Evolutionary conservation across 53 echinoderm and acorn worm species (phyloP), one percentile per base, ranked within the genome.

Genomic region (Patiria pectinifera): DNA sequence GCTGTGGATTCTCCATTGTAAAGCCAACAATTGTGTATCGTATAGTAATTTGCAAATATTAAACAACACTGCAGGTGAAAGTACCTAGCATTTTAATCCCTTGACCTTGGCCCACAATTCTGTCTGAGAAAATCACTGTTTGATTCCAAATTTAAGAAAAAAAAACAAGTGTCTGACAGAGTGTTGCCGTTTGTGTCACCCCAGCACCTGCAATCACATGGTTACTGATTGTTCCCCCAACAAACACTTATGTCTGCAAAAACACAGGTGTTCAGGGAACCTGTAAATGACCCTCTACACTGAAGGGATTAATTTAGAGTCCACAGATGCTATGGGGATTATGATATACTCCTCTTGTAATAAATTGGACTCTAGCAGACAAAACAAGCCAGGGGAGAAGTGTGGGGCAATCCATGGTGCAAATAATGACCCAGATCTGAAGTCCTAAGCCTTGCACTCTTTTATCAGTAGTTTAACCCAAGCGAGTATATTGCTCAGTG

Each of bases 321-420:
- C 80, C 80, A 46, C 80, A 79, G 80, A 79, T 79, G 80, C 43
- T 79, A 18, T 45, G 14, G 80, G 47, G 47, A 79, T 79, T 79
- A 15, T 79, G 80, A 79, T 79, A 79, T 46, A 79, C 48, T 74
- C 24, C 15, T 47, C 80, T 79, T 79, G 80, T 79, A 76, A 35
- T 25, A 12, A 22, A 74, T 4, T 22, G 22, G 22, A 79, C 47
- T 25, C 45, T 76, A n/a, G 11, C 80, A 47, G 80, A 79, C 80
- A 79, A 79, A 79, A 79, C 80, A 79, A 45, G 35, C 78, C 24
- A 44, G 78, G 78, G 11, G 70, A 70, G 74, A 74, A 74, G 74
- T 21, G 21, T n/a, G 74, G 74, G 74, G 74, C 74, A 74, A 74
- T 74, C 24, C 9, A 10, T 18, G 24, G 22, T 74, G 70, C 70